phyloP scores from a whole-genome alignment of 2,888 invertebrate genomes.

The Nomada hirtipes region DNA sequence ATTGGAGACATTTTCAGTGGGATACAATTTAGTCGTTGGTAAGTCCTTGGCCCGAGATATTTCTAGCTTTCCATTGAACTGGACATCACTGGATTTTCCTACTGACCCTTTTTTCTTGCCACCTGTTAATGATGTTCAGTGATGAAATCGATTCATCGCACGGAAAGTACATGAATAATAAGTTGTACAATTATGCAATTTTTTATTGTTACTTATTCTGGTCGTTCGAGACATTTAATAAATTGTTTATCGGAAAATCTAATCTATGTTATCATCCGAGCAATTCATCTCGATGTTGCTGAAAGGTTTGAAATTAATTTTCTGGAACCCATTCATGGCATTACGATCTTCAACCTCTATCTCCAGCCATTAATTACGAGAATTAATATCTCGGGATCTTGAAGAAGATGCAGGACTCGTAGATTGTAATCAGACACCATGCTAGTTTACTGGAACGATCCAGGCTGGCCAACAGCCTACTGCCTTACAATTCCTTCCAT shows the following conservation, averaged over 20 bases:
- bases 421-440: neutral
- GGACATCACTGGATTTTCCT: slow-evolving; percentile 6
- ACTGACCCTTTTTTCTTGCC: slow-evolving; percentile 28
- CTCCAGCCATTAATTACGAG: neutral
- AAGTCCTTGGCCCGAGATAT: slow-evolving; percentile 33
- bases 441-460: neutral
- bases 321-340: neutral
- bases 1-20: neutral
- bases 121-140: slow-evolving; percentile 27
- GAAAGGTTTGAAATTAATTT: no score
- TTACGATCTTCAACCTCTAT: neutral
- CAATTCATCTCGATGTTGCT: neutral
- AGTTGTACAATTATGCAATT: no score
- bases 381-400: neutral
- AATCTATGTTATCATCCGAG: neutral
- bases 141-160: slow-evolving; percentile 31
- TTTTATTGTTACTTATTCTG: no score
- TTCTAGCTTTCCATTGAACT: slow-evolving; percentile 21
- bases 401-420: neutral
- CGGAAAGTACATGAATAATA: no score
- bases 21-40: slow-evolving; percentile 31
- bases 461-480: no score
- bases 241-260: no score
- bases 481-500: neutral
- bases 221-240: no score